Percentiles rank a stretch among this genome's conserved stretches.
These are phyloP conservation scores for Leptinotarsa juncta DNA, from an alignment of 2,888 invertebrate species.

Conservation along the genomic window DNA sequence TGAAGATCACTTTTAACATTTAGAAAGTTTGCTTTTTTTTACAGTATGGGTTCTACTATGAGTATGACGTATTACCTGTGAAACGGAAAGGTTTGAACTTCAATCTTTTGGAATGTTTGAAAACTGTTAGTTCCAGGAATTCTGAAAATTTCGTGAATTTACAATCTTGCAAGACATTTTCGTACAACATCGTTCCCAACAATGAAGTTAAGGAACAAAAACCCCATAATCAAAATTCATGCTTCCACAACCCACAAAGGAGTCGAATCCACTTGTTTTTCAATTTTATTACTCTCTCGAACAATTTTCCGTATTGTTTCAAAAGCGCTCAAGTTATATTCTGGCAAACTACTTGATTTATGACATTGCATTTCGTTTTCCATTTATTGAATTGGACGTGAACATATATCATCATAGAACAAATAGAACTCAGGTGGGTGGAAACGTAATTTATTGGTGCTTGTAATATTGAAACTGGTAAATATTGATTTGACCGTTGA, in stretches of 20 bases:
- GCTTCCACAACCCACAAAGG: not conserved
- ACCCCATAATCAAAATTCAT: no score
- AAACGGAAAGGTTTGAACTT: no score
- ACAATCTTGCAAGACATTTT: no score
- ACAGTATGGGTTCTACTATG: no score
- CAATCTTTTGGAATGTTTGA: no score
- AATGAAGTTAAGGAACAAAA: no score
- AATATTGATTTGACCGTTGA: not conserved
- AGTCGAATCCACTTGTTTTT: not conserved
- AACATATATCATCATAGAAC: not conserved
- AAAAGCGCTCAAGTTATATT: not conserved
- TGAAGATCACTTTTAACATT: no score
- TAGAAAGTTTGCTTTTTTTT: no score
- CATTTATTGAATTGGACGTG: not conserved
- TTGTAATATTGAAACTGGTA: not conserved
- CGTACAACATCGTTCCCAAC: no score
- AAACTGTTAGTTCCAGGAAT: no score
- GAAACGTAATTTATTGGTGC: not conserved
- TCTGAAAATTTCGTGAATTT: no score
- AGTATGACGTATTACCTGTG: no score
- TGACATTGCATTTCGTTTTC: constrained; percentile 2
- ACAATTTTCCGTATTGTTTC: not conserved
- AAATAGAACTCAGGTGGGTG: constrained; percentile 1
- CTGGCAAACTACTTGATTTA: not conserved
- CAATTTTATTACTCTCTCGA: not conserved